These are phyloP conservation scores for Chrosomus eos DNA, from an alignment of 2,797 vertebrate genomes.

Conservation along the genomic window DNA sequence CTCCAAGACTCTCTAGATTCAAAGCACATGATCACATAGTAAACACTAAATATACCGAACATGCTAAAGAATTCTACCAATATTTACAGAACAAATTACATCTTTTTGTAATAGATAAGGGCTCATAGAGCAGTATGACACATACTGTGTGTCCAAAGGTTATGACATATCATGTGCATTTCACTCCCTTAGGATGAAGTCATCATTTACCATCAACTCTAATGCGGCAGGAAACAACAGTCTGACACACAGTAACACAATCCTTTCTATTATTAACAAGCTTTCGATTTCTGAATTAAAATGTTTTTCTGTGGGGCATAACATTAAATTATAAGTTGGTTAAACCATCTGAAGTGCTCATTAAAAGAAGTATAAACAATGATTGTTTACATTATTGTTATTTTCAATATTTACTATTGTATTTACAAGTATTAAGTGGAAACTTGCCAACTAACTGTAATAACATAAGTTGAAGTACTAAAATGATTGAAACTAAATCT, in stretches of 20 bases:
- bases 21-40: background rate
- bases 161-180: conserved; percentile 13
- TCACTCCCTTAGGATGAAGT: background rate
- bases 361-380: background rate
- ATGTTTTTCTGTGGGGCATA: background rate
- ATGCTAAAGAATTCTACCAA: background rate
- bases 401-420: too few relatives aligned
- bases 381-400: background rate
- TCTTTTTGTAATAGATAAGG: background rate
- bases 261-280: conserved; percentile 16
- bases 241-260: background rate
- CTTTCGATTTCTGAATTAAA: conserved; percentile 13
- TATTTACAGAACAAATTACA: background rate
- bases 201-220: conserved; percentile 3
- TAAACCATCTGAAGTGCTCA: background rate
- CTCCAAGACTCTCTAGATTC: conserved; percentile 22
- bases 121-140: background rate
- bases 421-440: background rate
- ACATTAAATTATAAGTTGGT: background rate
- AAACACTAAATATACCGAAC: background rate
- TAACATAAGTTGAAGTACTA: background rate
- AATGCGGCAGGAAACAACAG: background rate
- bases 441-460: too few relatives aligned
- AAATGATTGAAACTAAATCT: background rate
- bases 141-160: background rate